Conservation (phyloP, 2,797 vertebrate species). For the Eulemur albifrons region DNA sequence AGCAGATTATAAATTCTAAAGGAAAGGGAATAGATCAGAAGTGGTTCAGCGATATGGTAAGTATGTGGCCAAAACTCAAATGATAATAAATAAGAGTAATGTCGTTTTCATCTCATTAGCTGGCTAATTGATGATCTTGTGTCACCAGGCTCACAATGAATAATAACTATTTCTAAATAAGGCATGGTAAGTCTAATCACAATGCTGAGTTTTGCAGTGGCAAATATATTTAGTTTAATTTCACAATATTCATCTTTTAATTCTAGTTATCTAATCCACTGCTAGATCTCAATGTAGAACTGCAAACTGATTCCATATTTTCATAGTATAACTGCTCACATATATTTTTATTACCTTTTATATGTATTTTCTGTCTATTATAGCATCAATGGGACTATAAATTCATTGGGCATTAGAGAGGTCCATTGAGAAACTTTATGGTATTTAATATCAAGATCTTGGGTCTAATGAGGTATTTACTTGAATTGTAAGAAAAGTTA, state of each 20-base stretch:
- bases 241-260: conserved; percentile 36
- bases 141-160: background rate
- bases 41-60: background rate
- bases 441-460: conserved; percentile 48
- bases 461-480: conserved; percentile 10
- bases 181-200: background rate
- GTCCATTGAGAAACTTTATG: background rate
- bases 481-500: conserved; percentile 35
- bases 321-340: background rate
- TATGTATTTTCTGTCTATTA: background rate
- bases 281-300: background rate
- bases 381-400: background rate
- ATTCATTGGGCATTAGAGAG: background rate
- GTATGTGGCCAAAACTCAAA: background rate
- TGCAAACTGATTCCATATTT: background rate
- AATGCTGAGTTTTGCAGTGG: background rate
- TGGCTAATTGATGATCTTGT: background rate
- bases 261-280: background rate
- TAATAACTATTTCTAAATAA: conserved; percentile 44
- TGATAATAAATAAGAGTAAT: conserved; percentile 12
- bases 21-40: conserved; percentile 2
- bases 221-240: conserved; percentile 28
- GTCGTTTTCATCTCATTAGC: background rate
- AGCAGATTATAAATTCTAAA: conserved; percentile 30
- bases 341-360: background rate